These are phyloP conservation scores for Hypercompe scribonia DNA, from an alignment of 2,888 invertebrate species.

Conservation along the genomic window DNA sequence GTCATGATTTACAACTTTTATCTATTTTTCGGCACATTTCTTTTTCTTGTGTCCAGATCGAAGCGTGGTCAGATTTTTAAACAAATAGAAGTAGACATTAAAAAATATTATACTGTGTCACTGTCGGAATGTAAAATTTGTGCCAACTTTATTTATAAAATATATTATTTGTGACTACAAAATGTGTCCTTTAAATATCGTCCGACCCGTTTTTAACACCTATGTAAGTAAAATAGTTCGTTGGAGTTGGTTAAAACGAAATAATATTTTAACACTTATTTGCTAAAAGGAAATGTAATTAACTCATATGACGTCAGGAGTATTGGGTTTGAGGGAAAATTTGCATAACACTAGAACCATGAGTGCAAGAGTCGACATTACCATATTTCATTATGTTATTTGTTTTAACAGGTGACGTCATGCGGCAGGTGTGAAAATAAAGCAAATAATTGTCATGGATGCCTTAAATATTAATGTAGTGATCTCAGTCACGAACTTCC, in stretches of 20 bases:
- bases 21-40: too few species aligned
- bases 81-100: neutral
- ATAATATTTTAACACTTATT: slow-evolving; percentile 32
- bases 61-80: neutral
- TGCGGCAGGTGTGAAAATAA: slow-evolving; percentile 26
- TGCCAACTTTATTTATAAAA: slow-evolving; percentile 33
- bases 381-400: slow-evolving; percentile 32
- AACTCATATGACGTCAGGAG: slow-evolving; percentile 15
- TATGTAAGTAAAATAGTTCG: slow-evolving; percentile 26
- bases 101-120: slow-evolving; percentile 14
- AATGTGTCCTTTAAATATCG: slow-evolving; percentile 35
- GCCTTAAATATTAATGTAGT: slow-evolving; percentile 3
- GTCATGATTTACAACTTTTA: too few species aligned
- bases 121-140: slow-evolving; percentile 9
- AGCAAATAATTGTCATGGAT: slow-evolving; percentile 17
- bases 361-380: slow-evolving; percentile 20
- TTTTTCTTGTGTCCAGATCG: too few species aligned
- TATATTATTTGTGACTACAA: slow-evolving; percentile 29
- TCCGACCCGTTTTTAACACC: slow-evolving; percentile 21
- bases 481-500: neutral
- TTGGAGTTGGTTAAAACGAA: slow-evolving; percentile 30
- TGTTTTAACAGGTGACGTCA: slow-evolving; percentile 37
- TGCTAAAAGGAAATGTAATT: slow-evolving; percentile 24
- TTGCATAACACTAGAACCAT: slow-evolving; percentile 31
- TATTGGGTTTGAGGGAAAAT: slow-evolving; percentile 13